phyloP scores from a whole-genome alignment of 2,797 vertebrate species.

The Loris lydekkerianus region DNA sequence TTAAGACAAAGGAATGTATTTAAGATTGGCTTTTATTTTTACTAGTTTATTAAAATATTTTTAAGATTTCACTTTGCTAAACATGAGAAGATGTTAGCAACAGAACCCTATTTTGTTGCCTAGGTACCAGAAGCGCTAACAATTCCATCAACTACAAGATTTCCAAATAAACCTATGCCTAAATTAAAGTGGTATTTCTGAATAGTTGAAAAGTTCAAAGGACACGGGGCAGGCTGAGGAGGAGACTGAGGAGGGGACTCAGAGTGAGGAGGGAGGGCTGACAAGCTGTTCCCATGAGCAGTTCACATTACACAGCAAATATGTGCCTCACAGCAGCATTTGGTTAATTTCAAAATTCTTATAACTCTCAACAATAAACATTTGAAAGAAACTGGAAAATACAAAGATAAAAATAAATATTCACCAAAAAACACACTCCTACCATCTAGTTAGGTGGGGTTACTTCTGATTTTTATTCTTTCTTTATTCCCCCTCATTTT shows the following conservation, averaged over 20 bases:
- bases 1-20: constrained; percentile 45
- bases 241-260: background rate
- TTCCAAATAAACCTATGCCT: constrained; percentile 65
- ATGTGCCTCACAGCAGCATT: background rate
- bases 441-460: background rate
- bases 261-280: background rate
- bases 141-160: constrained; percentile 51
- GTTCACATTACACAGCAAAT: background rate
- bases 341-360: background rate
- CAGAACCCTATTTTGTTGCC: constrained; percentile 68
- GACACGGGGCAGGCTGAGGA: background rate
- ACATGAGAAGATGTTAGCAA: constrained; percentile 68
- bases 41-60: constrained; percentile 68
- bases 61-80: constrained; percentile 63
- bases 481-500: background rate
- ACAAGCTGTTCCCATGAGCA: background rate
- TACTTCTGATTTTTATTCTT: constrained; percentile 45
- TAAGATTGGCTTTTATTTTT: constrained; percentile 65
- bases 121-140: constrained; percentile 73
- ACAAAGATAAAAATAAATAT: constrained; percentile 1
- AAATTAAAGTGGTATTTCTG: constrained; percentile 58
- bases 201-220: constrained; percentile 1
- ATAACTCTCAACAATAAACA: constrained; percentile 15
- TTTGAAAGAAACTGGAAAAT: background rate
- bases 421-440: background rate